A percentile compares a stretch with the other conserved stretches of the same genome.
Evolutionary conservation across 1,140 invertebrate genomes (phyloP).

Genomic region (Thaumatotibia leucotreta): DNA sequence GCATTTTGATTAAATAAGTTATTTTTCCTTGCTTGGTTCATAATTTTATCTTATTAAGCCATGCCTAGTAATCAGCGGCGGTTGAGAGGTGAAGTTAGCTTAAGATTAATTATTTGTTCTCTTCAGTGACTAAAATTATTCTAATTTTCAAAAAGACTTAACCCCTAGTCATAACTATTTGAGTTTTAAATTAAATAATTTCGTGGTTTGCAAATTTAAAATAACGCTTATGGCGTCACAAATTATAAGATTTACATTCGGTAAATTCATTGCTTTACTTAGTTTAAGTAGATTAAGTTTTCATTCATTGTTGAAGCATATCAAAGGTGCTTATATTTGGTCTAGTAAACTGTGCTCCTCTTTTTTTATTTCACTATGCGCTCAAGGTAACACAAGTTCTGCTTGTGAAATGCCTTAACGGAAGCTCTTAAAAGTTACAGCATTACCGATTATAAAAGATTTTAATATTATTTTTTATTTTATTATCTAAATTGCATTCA

Average conservation of each 20-base stretch:
- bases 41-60: not conserved
- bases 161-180: conserved; percentile 36
- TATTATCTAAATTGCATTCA: no score
- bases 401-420: no score
- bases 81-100: not conserved
- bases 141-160: conserved; percentile 28
- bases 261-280: conserved; percentile 7
- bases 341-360: no score
- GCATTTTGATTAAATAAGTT: no score
- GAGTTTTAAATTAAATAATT: conserved; percentile 8
- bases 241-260: not conserved
- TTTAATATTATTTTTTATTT: no score
- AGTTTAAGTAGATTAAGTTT: not conserved
- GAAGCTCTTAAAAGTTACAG: no score
- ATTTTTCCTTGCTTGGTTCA: no score
- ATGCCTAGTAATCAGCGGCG: no score
- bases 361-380: no score
- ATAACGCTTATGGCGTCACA: not conserved
- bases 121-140: conserved; percentile 8
- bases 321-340: not conserved
- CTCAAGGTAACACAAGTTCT: no score
- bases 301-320: not conserved
- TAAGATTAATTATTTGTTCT: conserved; percentile 10
- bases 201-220: not conserved
- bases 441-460: no score